Evolutionary conservation across 2,797 vertebrate genomes (phyloP), one percentile per base, ranked within the genome.

Genomic region (Coccyzus lansbergi): DNA sequence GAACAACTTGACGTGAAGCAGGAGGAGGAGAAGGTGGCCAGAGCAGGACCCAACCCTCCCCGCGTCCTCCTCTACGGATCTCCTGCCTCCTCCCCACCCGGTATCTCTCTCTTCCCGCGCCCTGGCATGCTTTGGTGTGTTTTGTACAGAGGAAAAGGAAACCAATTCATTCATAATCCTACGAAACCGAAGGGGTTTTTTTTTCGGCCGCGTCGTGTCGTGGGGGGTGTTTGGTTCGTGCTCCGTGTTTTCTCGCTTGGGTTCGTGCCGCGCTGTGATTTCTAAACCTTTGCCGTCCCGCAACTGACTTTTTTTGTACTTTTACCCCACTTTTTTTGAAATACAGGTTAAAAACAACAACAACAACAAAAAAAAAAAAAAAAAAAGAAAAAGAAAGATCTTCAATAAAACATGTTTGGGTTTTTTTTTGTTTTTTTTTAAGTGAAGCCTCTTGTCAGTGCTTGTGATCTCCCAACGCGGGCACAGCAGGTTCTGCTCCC

Each of bases 81-180:
- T 96, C 96, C 87, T 93, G 95, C 87, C 98, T 97, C 92, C 97
- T 95, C 71, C 94, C 93, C 64, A 31, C 48, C 97, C 67, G 76
- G 94, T 86, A 93, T 96, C 78, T 96, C 78, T 84, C 94, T 90
- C 94, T 91, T 51, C 76, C 96, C 85, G 94, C 95, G 97, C 96
- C 91, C 95, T 86, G 98, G 99, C 99, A 99, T 99, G 99, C 98
- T 98, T 99, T 97, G 98, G 97, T 99, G 98, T 99, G 97, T 98
- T 99, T 98, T 98, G 98, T 99, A 98, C 95, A 98, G 98, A 98
- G 98, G 92, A 72, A 77, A 71, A 51, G 24, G 58, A 94, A 49
- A 44, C n/a, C n/a, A n/a, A n/a, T n/a, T n/a, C n/a, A n/a, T n/a
- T n/a, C n/a, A n/a, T n/a, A n/a, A n/a, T n/a, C n/a, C n/a, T n/a